Conservation (phyloP, 2,888 invertebrate genomes). For the Synergus itoensis region DNA sequence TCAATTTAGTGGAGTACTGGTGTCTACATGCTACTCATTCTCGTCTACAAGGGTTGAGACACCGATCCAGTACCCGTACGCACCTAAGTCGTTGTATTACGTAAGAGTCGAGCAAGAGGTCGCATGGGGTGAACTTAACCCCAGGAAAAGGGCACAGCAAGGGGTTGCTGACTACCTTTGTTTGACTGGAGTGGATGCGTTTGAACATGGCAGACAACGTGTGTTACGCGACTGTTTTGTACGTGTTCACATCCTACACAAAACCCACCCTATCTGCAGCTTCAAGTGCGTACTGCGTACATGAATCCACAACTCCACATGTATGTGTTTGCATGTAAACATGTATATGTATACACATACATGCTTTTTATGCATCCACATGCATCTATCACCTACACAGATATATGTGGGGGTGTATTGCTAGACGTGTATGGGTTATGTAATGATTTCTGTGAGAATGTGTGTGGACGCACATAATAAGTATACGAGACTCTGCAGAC, state of each 20-base stretch:
- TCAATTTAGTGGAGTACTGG: slow-evolving; percentile 38
- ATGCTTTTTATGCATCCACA: not conserved
- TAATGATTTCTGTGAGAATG: slow-evolving; percentile 43
- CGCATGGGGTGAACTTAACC: slow-evolving; percentile 59
- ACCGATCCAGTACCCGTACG: slow-evolving; percentile 53
- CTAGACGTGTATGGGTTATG: not conserved
- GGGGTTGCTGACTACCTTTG: slow-evolving; percentile 55
- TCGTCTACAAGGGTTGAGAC: slow-evolving; percentile 34
- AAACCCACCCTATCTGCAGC: slow-evolving; percentile 46
- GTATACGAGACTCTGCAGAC: slow-evolving; percentile 65
- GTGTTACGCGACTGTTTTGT: slow-evolving; percentile 51
- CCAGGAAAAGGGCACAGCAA: slow-evolving; percentile 55
- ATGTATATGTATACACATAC: not conserved
- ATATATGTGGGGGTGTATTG: not conserved
- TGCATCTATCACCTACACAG: not conserved
- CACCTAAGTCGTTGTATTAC: slow-evolving; percentile 58
- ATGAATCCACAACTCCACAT: not conserved
- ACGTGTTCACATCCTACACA: slow-evolving; percentile 47
- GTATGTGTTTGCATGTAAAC: not conserved
- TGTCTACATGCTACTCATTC: slow-evolving; percentile 37
- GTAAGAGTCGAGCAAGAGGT: slow-evolving; percentile 57
- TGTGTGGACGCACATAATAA: slow-evolving; percentile 60
- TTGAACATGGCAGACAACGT: slow-evolving; percentile 50
- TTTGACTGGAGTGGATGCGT: slow-evolving; percentile 55
- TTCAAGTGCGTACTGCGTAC: slow-evolving; percentile 44